phyloP scores from a whole-genome alignment of 2,888 invertebrate genomes.

The Masnerella sp. region DNA sequence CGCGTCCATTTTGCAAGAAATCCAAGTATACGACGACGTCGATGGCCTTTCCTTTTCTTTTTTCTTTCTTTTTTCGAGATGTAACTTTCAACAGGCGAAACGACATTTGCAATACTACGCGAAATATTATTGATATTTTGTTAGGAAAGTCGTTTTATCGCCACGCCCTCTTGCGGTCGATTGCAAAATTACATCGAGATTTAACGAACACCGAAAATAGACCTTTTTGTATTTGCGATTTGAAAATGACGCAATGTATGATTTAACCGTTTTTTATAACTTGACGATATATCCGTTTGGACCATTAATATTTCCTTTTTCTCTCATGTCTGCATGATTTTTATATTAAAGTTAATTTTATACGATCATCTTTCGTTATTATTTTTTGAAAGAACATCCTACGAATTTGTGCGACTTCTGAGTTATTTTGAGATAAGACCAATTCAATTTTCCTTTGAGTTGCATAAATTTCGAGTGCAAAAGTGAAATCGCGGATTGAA shows the following conservation, averaged over 20 bases:
- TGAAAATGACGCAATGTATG: conserved; percentile 27
- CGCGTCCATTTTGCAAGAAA: conserved; percentile 4
- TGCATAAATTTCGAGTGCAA: conserved; percentile 52
- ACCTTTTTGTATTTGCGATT: background rate
- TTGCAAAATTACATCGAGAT: too few species aligned
- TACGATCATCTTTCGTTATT: conserved; percentile 46
- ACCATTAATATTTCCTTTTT: conserved; percentile 24
- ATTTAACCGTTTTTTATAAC: conserved; percentile 28
- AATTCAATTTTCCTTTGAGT: conserved; percentile 35
- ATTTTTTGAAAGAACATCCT: conserved; percentile 37
- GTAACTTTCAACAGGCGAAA: conserved; percentile 29
- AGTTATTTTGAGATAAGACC: too few species aligned
- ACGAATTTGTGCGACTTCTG: conserved; percentile 21
- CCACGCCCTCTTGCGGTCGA: too few species aligned
- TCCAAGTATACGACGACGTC: background rate
- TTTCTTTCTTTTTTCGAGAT: conserved; percentile 4
- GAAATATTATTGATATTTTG: conserved; percentile 22
- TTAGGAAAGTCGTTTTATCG: conserved; percentile 26
- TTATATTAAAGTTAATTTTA: conserved; percentile 57
- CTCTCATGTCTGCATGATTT: conserved; percentile 40
- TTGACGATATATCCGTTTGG: conserved; percentile 36
- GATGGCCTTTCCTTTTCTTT: background rate
- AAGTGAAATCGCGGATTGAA: conserved; percentile 30
- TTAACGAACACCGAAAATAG: too few species aligned
- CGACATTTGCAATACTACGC: conserved; percentile 44